phyloP scores from a whole-genome alignment of 2,888 invertebrate species.

The Chaetogeoica ovagalla region DNA sequence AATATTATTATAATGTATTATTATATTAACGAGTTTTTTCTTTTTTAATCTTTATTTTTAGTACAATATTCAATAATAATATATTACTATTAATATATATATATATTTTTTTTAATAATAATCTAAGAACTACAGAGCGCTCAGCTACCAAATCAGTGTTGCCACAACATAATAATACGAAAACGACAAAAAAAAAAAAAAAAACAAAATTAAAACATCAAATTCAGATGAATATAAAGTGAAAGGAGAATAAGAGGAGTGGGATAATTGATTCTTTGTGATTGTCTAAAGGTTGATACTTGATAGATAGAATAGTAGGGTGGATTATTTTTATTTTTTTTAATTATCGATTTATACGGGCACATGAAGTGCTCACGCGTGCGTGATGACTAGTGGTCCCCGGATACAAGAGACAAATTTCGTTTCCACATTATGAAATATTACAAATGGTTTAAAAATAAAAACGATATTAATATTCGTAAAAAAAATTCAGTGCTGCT shows the following conservation, averaged over 20 bases:
- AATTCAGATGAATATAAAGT: not conserved
- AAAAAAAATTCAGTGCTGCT: slow-evolving; percentile 43
- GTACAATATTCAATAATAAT: slow-evolving; percentile 22
- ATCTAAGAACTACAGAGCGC: slow-evolving; percentile 48
- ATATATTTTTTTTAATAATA: slow-evolving; percentile 28
- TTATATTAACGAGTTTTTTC: slow-evolving; percentile 17
- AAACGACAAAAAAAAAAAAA: not conserved
- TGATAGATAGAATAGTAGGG: not conserved
- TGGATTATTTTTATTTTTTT: slow-evolving; percentile 17
- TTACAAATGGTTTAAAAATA: slow-evolving; percentile 20
- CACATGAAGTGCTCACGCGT: slow-evolving; percentile 4
- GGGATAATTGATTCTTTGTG: slow-evolving; percentile 34
- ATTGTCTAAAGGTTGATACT: slow-evolving; percentile 40
- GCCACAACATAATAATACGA: slow-evolving; percentile 26
- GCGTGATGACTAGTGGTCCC: slow-evolving; percentile 46
- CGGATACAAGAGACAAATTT: slow-evolving; percentile 15
- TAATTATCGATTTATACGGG: slow-evolving; percentile 1
- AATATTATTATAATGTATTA: slow-evolving; percentile 36
- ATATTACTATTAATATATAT: slow-evolving; percentile 23
- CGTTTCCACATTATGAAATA: not conserved
- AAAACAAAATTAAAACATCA: not conserved
- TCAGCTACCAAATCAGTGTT: slow-evolving; percentile 42
- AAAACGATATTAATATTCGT: not conserved
- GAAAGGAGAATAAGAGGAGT: not conserved
- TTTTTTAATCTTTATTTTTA: slow-evolving; percentile 8